Evolutionary conservation across 2,888 invertebrate species (phyloP), one percentile per base, ranked within the genome.

Genomic region (Megalurothrips usitatus): DNA sequence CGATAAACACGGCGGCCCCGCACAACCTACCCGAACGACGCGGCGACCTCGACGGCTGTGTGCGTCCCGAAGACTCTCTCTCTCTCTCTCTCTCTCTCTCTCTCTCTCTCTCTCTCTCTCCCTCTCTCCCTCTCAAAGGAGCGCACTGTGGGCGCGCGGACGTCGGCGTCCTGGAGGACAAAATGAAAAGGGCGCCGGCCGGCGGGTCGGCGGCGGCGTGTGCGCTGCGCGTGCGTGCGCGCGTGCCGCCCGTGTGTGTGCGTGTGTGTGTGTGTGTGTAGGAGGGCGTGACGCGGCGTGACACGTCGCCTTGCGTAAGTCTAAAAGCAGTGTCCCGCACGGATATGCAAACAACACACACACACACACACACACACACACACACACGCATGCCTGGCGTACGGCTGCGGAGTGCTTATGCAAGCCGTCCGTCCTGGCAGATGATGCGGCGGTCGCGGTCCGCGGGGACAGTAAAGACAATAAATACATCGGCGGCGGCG

Each of bases 81-180:
- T 52, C 52, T 52, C 52, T 52, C 52, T 52, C 52, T 52, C 52
- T 52, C 52, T 52, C 52, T 52, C 52, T 52, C 52, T 52, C 52
- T 52, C 52, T 52, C 52, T 52, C 52, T 52, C 52, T 52, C 52
- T 52, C 52, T 52, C 52, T 52, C 52, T 52, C 52, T 52, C 52
- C 17, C 52, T 52, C 52, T 52, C 52, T 52, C 52, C 17, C 52
- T 8, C 58, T 10, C 14, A 19, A 17, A 12, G 19, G 19, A 52
- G 2, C 1, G 19, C 58, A 14, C 58, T 58, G 58, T 19, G 11
- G 58, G 58, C 19, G 12, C 58, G 6, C 19, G 17, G 52, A 52
- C 52, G 17, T 17, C 34, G 34, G 34, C 34, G 34, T 43, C 2
- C 34, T 43, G 34, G 34, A 43, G 6, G 6, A 43, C 3, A 43